phyloP scores from a whole-genome alignment of 2,113 vertebrate genomes.

The Jacana jacana region DNA sequence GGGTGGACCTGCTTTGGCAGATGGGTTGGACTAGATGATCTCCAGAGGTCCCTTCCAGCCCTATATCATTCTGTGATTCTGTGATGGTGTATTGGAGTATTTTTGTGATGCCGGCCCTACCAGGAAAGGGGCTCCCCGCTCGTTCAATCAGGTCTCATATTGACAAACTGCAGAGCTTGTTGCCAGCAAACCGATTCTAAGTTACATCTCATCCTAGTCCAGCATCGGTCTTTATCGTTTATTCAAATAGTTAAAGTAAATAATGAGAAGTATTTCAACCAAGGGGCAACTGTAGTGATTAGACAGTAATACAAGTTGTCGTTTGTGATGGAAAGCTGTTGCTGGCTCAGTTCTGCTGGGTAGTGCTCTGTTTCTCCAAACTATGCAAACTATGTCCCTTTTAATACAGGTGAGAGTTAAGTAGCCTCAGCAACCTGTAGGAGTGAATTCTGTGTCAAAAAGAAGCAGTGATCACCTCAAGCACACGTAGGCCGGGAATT shows the following conservation, averaged over 20 bases:
- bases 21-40: too few relatives aligned
- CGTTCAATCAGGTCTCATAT: not conserved
- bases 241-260: not conserved
- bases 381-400: not conserved
- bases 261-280: not conserved
- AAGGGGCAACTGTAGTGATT: rapidly evolving
- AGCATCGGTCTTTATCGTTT: rapidly evolving
- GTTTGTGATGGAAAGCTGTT: not conserved
- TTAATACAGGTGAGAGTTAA: not conserved
- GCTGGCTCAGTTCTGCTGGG: not conserved
- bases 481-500: not conserved
- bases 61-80: too few relatives aligned
- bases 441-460: not conserved
- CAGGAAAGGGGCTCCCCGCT: not conserved
- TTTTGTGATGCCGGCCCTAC: not conserved
- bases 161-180: not conserved
- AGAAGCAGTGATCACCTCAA: not conserved
- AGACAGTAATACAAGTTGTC: not conserved
- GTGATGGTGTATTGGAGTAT: not conserved
- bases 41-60: too few relatives aligned
- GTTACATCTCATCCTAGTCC: not conserved
- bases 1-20: too few relatives aligned
- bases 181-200: not conserved
- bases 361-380: not conserved
- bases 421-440: not conserved